These are phyloP conservation scores for Byasa hedistus DNA, from an alignment of 2,888 invertebrate species.

Conservation along the genomic window DNA sequence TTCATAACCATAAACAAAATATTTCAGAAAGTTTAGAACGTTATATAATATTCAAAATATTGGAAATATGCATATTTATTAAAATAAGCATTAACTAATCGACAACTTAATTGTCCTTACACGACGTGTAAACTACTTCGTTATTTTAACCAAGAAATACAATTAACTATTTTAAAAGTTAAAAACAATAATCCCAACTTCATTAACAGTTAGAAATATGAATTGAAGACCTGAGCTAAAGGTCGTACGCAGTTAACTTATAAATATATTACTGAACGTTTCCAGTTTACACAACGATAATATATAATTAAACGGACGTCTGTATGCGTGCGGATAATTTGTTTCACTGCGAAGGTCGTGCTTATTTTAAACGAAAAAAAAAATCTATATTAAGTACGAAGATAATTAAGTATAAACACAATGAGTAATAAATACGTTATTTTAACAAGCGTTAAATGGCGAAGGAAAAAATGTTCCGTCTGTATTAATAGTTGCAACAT, in stretches of 20 bases:
- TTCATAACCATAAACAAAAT: no score
- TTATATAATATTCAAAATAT: no score
- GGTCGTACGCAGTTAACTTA: slow-evolving; percentile 1
- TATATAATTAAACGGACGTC: slow-evolving; percentile 35
- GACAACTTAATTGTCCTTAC: no score
- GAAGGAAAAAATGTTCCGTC: slow-evolving; percentile 1
- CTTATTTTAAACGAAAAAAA: slow-evolving; percentile 30
- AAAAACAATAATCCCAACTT: not conserved
- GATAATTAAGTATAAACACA: slow-evolving; percentile 25
- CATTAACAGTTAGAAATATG: not conserved
- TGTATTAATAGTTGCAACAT: slow-evolving; percentile 7
- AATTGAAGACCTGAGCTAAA: not conserved
- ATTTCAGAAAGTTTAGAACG: no score
- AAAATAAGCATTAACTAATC: no score
- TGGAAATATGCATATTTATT: no score
- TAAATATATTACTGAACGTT: slow-evolving; percentile 13
- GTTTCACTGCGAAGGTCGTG: slow-evolving; percentile 32
- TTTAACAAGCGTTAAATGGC: slow-evolving; percentile 26
- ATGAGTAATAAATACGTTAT: slow-evolving; percentile 24
- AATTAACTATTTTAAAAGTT: no score
- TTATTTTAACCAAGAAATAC: no score
- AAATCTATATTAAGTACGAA: slow-evolving; percentile 27
- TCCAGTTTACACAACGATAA: slow-evolving; percentile 20
- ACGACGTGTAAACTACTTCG: no score
- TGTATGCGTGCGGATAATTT: slow-evolving; percentile 37